Evolutionary conservation across 2,888 invertebrate genomes (phyloP).

Genomic region (Metalampra italica): DNA sequence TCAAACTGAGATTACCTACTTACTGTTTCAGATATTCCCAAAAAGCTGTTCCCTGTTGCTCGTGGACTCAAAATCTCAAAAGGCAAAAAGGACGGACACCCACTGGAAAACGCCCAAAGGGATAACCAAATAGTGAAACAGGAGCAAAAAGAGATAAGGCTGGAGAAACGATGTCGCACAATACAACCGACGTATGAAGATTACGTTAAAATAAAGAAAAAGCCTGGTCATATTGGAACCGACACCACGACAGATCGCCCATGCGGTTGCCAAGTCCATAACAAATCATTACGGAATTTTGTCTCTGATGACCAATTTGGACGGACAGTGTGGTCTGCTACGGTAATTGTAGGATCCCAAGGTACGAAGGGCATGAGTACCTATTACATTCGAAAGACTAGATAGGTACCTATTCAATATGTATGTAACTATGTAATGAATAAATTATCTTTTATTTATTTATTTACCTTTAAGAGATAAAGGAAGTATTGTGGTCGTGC

Average conservation of each 20-base stretch:
- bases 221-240: conserved; percentile 6
- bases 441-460: too few relatives aligned
- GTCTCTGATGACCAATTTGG: not conserved
- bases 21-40: not conserved
- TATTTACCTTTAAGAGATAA: too few relatives aligned
- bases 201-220: not conserved
- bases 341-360: not conserved
- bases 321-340: not conserved
- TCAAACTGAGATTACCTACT: too few relatives aligned
- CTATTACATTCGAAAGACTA: too few relatives aligned
- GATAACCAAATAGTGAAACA: not conserved
- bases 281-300: not conserved
- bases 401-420: too few relatives aligned
- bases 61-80: conserved; percentile 14
- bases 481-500: too few relatives aligned
- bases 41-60: not conserved
- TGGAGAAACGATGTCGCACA: not conserved
- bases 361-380: not conserved
- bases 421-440: too few relatives aligned
- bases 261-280: not conserved
- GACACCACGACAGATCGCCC: not conserved
- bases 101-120: not conserved
- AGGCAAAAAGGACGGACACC: conserved; percentile 2
- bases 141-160: not conserved
- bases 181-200: not conserved